These are phyloP conservation scores for Carassius gibelio DNA, from an alignment of 2,113 vertebrate genomes.

Conservation along the genomic window DNA sequence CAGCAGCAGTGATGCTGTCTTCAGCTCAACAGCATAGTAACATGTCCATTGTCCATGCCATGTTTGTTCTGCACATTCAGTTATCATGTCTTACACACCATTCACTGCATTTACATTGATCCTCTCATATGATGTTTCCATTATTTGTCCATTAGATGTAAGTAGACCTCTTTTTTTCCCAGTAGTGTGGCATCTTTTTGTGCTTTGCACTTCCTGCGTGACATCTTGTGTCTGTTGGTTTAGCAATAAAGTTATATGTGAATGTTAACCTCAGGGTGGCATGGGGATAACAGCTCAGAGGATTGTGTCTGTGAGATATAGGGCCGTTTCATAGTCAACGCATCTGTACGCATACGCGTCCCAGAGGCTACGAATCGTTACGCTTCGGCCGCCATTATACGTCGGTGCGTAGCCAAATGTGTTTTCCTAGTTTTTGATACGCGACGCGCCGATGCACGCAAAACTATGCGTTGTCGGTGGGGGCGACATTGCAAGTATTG, in stretches of 20 bases:
- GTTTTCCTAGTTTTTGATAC: no score
- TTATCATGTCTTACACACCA: not conserved
- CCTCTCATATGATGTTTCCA: no score
- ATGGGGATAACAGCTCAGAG: constrained; percentile 12
- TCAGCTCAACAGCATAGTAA: constrained; percentile 49
- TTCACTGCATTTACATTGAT: not conserved
- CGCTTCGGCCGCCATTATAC: no score
- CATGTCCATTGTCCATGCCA: not conserved
- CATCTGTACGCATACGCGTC: no score
- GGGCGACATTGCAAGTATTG: no score
- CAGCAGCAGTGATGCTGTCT: not conserved
- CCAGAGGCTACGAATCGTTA: no score
- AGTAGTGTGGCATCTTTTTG: not conserved
- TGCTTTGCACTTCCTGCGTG: no score
- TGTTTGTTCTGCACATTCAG: constrained; percentile 1
- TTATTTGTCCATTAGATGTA: not conserved
- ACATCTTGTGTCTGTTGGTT: not conserved
- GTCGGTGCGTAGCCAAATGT: no score
- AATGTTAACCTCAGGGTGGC: not conserved
- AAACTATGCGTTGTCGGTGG: no score
- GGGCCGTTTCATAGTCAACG: no score
- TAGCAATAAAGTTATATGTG: constrained; percentile 6
- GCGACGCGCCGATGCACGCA: no score
- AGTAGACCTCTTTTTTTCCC: not conserved
- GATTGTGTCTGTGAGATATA: constrained; percentile 6